Conservation (phyloP, 1,140 invertebrate genomes). For the Drosophila parvula region DNA sequence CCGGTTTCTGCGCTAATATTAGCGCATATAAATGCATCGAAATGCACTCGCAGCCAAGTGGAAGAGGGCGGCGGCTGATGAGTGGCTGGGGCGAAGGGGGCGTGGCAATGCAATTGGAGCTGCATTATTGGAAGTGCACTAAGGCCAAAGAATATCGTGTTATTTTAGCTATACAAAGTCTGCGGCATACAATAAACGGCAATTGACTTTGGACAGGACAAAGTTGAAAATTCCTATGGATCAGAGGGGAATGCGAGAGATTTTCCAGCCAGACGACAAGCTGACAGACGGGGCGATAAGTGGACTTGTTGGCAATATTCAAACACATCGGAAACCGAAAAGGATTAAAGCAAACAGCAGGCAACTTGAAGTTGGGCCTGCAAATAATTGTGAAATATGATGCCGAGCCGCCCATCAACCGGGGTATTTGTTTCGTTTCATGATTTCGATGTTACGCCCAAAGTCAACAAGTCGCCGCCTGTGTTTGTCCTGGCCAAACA, state of each 20-base stretch:
- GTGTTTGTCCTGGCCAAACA: constrained; percentile 65
- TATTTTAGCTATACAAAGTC: constrained; percentile 84
- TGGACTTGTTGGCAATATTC: constrained; percentile 45
- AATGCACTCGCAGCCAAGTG: constrained; percentile 63
- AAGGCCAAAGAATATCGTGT: constrained; percentile 62
- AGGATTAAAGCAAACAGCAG: constrained; percentile 58
- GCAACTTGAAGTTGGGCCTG: constrained; percentile 33
- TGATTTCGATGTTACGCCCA: constrained; percentile 57
- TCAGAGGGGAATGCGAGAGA: not conserved
- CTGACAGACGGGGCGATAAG: not conserved
- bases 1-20: constrained; percentile 65
- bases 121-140: constrained; percentile 59
- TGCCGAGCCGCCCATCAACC: constrained; percentile 18
- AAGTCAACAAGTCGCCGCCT: constrained; percentile 54
- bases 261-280: constrained; percentile 5
- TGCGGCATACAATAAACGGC: constrained; percentile 76
- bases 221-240: constrained; percentile 40
- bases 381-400: constrained; percentile 75
- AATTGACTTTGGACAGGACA: constrained; percentile 70
- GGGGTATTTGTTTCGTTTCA: constrained; percentile 43
- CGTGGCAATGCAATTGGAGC: constrained; percentile 16
- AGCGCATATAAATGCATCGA: constrained; percentile 79
- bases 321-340: constrained; percentile 31
- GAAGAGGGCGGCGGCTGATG: constrained; percentile 20
- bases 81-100: not conserved